These are phyloP conservation scores for Cataglyphis rosenhaueri DNA, from an alignment of 2,888 invertebrate species.

Conservation along the genomic window DNA sequence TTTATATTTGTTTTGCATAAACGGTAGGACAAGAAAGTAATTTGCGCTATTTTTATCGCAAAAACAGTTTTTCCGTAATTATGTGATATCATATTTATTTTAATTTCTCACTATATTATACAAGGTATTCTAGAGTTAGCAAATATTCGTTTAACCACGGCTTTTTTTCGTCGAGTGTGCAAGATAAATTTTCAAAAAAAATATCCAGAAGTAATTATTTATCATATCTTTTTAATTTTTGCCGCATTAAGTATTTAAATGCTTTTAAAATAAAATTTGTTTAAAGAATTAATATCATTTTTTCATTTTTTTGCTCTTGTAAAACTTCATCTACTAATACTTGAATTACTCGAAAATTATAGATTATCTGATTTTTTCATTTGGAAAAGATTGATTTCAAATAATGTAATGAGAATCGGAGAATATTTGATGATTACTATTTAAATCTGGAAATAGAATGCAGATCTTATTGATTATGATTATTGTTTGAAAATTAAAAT, in stretches of 20 bases:
- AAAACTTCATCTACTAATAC: background rate
- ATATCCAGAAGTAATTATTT: background rate
- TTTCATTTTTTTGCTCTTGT: background rate
- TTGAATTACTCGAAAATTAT: background rate
- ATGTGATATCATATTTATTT: background rate
- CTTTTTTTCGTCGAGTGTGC: background rate
- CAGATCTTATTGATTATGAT: background rate
- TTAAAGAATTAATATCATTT: background rate
- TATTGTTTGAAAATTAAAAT: background rate
- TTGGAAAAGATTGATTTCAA: background rate
- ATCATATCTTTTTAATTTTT: background rate
- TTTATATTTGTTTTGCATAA: constrained; percentile 10
- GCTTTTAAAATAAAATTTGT: background rate
- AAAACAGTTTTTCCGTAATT: background rate
- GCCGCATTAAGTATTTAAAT: background rate
- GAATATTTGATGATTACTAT: background rate
- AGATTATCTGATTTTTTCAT: background rate
- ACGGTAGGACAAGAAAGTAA: background rate
- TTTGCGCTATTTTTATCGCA: background rate
- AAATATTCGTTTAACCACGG: background rate
- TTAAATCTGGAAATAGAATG: background rate
- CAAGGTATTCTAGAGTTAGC: background rate
- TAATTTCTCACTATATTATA: background rate
- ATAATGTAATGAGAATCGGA: background rate
- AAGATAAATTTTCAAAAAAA: background rate